A percentile compares a stretch with the other conserved stretches of the same genome.
These are phyloP conservation scores for Paramormyrops kingsleyae DNA, from an alignment of 2,113 vertebrate species.

Conservation along the genomic window DNA sequence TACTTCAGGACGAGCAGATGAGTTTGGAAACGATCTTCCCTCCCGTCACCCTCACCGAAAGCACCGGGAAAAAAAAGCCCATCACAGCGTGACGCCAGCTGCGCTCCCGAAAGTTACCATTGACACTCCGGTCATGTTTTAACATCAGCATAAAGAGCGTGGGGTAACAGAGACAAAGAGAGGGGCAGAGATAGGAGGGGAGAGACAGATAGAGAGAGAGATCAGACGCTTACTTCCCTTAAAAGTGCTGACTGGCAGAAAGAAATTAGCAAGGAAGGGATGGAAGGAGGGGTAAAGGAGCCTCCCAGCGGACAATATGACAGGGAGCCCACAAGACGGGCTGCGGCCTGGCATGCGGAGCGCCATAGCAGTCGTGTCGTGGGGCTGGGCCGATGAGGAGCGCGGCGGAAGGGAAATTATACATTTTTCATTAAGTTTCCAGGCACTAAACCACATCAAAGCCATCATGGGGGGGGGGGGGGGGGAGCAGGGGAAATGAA, in stretches of 20 bases:
- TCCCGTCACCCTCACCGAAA: background rate
- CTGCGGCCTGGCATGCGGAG: constrained; percentile 14
- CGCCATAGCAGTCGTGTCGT: constrained; percentile 36
- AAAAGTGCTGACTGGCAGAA: constrained; percentile 58
- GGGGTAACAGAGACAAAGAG: constrained; percentile 12
- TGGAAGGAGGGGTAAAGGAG: background rate
- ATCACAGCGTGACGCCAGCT: background rate
- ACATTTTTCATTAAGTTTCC: constrained; percentile 73
- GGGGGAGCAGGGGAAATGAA: constrained; percentile 21
- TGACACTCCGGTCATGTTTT: background rate
- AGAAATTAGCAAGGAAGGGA: constrained; percentile 35
- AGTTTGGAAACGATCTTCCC: background rate
- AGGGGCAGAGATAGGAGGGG: background rate
- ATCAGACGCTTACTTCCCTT: constrained; percentile 34
- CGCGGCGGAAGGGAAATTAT: constrained; percentile 59
- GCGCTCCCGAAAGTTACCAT: background rate
- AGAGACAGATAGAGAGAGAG: constrained; percentile 24
- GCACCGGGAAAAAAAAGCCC: background rate
- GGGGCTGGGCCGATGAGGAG: constrained; percentile 37
- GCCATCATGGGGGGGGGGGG: constrained; percentile 41
- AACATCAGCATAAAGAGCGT: background rate
- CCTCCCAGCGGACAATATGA: constrained; percentile 18
- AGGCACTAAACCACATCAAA: constrained; percentile 70
- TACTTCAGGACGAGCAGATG: background rate
- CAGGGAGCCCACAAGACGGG: constrained; percentile 16